Evolutionary conservation across 2,113 vertebrate species (phyloP), one percentile per base, ranked within the genome.

Genomic region (Scolopax mira): DNA sequence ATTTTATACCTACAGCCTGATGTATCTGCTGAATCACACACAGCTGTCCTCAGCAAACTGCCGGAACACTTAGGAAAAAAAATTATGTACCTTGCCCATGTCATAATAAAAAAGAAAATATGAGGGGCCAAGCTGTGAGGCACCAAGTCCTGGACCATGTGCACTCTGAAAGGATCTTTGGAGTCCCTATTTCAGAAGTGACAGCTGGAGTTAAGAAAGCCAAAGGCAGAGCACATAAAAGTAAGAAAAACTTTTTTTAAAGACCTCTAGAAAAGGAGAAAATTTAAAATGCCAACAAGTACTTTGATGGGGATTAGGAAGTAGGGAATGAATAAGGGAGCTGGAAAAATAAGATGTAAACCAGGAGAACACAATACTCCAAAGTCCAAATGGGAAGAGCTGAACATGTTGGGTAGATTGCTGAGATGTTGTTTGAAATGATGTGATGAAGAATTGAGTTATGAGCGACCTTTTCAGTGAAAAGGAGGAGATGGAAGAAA

Each of bases 1-100:
- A 83, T 71, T 86, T 87, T 90, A 80, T 44, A 93, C 54, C 61
- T 95, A 92, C 79, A 94, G 88, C 66, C 73, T 84, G 88, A 91
- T 82, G 75, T 89, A 66, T 42, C 81, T 94, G 84, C 92, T 92
- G 80, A 91, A 79, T 90, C 78, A 88, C 87, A 92, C 87, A 62
- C n/a, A 83, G 79, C 66, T 96, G 77, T 51, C 58, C 51, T 79
- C 82, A 95, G 33, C 22, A 73, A 92, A 64, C 30, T 94, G 62
- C 22, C 90, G 82, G 83, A 85, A 13, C 24, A n/a, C 13, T 62
- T 52, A 85, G 23, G 49, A 44, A 55, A 62, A 21, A 10, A 62
- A 27, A 11, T 7, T 52, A 42, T 3, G 5, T 14, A 66, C 11
- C 41, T 49, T 51, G 16, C 9, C 54, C 30, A 80, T 2, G 19